A percentile compares a stretch with the other conserved stretches of the same genome.
phyloP scores from a whole-genome alignment of 2,888 invertebrate species.

The Drosophila formosana region DNA sequence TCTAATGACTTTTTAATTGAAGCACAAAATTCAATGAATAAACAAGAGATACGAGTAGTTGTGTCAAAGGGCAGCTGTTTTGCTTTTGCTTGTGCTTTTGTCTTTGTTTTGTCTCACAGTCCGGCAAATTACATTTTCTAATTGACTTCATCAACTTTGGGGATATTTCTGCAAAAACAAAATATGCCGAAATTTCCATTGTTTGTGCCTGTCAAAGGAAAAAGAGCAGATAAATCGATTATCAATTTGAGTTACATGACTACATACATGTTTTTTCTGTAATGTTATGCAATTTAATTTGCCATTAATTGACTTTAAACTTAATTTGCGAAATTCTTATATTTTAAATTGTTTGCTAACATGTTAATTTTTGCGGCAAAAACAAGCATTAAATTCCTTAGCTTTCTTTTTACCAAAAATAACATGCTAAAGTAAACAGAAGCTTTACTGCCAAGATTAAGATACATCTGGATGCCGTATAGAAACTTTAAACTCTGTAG shows the following conservation, averaged over 20 bases:
- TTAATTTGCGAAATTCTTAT: background rate
- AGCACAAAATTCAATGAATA: constrained; percentile 75
- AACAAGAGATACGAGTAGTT: constrained; percentile 63
- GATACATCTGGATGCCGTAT: no score
- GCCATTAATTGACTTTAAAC: background rate
- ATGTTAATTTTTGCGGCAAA: background rate
- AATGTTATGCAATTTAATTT: background rate
- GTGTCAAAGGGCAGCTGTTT: constrained; percentile 37
- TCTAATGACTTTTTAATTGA: constrained; percentile 77
- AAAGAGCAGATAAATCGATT: constrained; percentile 1
- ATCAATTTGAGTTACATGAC: background rate
- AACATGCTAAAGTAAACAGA: background rate
- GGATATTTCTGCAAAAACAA: constrained; percentile 1
- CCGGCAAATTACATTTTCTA: constrained; percentile 52
- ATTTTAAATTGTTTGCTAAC: background rate
- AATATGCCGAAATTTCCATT: background rate
- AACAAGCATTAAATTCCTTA: background rate
- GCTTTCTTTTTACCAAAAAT: background rate
- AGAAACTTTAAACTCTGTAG: background rate
- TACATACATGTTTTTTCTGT: background rate
- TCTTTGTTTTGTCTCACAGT: constrained; percentile 13
- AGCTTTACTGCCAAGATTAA: background rate
- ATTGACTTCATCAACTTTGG: constrained; percentile 54
- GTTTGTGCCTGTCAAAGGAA: background rate
- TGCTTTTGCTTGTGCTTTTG: constrained; percentile 12